phyloP scores from a whole-genome alignment of 1,140 invertebrate species.

The Coelopa frigida region DNA sequence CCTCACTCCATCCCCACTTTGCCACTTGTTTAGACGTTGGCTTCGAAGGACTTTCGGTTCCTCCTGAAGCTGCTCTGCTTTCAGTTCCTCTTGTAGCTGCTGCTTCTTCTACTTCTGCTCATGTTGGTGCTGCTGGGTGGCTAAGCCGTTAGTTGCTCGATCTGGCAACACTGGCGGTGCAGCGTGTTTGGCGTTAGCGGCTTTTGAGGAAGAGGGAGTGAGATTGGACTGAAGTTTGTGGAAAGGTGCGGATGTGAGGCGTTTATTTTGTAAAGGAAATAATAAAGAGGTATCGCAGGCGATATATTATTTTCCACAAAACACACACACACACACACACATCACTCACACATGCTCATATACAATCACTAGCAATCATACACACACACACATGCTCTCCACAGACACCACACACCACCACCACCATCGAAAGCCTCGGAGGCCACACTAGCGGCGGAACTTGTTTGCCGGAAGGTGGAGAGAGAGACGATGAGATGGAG shows the following conservation, averaged over 20 bases:
- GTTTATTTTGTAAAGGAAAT: too few relatives aligned
- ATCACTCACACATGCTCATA: neutral
- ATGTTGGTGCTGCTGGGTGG: conserved; percentile 5
- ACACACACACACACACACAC: neutral
- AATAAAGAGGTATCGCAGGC: conserved; percentile 1
- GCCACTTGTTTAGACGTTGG: too few relatives aligned
- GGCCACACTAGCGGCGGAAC: conserved; percentile 12
- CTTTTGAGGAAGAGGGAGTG: too few relatives aligned
- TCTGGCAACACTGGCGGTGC: neutral
- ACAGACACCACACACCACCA: neutral
- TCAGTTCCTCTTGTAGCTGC: neutral
- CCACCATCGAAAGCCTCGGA: neutral
- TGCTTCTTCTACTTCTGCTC: conserved; percentile 1
- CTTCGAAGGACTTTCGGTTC: conserved; percentile 7
- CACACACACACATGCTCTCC: conserved; percentile 1
- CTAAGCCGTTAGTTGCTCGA: conserved; percentile 2
- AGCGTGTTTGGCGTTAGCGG: neutral
- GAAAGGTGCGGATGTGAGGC: too few relatives aligned
- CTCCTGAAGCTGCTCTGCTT: neutral
- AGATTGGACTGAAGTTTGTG: conserved; percentile 5
- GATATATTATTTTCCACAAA: conserved; percentile 6
- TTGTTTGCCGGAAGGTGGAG: too few relatives aligned
- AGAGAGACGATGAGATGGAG: too few relatives aligned
- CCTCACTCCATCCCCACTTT: too few relatives aligned
- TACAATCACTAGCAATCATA: neutral